Base-by-base conservation (phyloP, 2,797 vertebrate genomes). In the Pseudomugil tenellus region DNA sequence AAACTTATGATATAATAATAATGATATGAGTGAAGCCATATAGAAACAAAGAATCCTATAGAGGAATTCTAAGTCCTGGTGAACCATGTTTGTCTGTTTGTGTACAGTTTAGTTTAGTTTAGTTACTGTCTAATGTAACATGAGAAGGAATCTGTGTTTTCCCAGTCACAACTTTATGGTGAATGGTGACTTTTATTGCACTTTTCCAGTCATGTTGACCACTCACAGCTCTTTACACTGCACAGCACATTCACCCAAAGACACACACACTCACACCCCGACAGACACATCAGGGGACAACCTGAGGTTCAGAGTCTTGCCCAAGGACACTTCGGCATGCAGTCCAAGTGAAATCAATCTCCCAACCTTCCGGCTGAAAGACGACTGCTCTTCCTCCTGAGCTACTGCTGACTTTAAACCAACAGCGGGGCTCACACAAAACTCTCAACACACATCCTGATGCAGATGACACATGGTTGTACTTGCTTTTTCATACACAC, bases 131-230 rank as follows among this genome's bases (percentile, higher is more conserved):
- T 82, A 85, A 87, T 86, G 87, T 87, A 84, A 89, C 88, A 79
- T 87, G 89, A n/a, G n/a, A n/a, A n/a, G n/a, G n/a, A n/a, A n/a
- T n/a, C n/a, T 83, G 85, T 78, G 77, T 90, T 88, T 91, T 86
- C 81, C 84, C 87, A 87, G 87, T 77, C 87, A 83, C 54, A n/a
- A n/a, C n/a, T n/a, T n/a, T n/a, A n/a, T n/a, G n/a, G n/a, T n/a
- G n/a, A n/a, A n/a, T n/a, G n/a, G n/a, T n/a, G n/a, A n/a, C n/a
- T n/a, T n/a, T n/a, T n/a, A n/a, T n/a, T n/a, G n/a, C n/a, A n/a
- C n/a, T n/a, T n/a, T n/a, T n/a, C n/a, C n/a, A n/a, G n/a, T n/a
- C n/a, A n/a, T n/a, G n/a, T n/a, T n/a, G n/a, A n/a, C n/a, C n/a
- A n/a, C n/a, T n/a, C n/a, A n/a, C n/a, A n/a, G n/a, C n/a, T n/a